A percentile compares a stretch with the other conserved stretches of the same genome.
Evolutionary conservation across 2,113 vertebrate genomes (phyloP).

Genomic region (Myotis davidii): DNA sequence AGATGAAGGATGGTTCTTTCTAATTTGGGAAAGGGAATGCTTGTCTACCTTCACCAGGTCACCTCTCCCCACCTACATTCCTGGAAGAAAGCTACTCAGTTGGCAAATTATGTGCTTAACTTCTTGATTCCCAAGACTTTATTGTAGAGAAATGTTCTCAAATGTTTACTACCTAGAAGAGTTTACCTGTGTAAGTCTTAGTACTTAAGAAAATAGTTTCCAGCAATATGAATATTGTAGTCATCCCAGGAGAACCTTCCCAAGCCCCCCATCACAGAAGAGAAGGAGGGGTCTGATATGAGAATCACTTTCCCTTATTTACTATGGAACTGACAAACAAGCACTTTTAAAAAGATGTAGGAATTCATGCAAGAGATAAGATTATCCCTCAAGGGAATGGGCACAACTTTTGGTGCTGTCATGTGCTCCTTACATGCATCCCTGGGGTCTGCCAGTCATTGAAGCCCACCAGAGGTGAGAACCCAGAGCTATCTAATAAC

Average conservation of each 20-base stretch:
- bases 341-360: background rate
- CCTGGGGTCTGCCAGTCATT: background rate
- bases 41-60: background rate
- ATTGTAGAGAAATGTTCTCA: slow-evolving; percentile 16
- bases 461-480: background rate
- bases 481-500: background rate
- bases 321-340: background rate
- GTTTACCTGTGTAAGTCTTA: background rate
- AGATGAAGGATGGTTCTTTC: slow-evolving; percentile 9
- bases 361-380: background rate
- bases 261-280: background rate
- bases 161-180: background rate
- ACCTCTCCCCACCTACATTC: background rate
- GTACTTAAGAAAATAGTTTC: slow-evolving; percentile 5
- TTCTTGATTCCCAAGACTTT: background rate
- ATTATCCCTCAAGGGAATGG: background rate
- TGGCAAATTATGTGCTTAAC: slow-evolving; percentile 10
- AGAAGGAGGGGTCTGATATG: background rate
- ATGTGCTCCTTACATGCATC: background rate
- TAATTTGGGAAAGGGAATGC: slow-evolving; percentile 36
- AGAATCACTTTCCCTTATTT: background rate
- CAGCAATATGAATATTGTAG: background rate
- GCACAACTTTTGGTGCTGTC: background rate
- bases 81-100: slow-evolving; percentile 54
- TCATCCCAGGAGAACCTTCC: background rate